Evolutionary conservation across 2,888 invertebrate species (phyloP).

Genomic region (Nephrotoma flavescens): DNA sequence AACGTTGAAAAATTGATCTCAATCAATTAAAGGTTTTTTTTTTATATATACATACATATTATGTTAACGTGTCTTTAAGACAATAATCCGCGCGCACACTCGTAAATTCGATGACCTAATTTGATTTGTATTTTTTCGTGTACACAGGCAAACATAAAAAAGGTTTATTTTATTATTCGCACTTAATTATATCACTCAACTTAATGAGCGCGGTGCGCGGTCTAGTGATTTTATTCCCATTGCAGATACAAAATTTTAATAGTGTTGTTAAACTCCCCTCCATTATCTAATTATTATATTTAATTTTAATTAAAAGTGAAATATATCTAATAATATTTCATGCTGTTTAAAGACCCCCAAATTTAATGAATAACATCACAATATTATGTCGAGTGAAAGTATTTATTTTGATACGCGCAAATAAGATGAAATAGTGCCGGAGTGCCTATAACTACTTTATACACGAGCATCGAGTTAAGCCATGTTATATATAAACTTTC

Average conservation of each 20-base stretch:
- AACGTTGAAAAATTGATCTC: background rate
- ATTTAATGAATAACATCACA: background rate
- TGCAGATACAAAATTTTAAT: background rate
- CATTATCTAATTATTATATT: background rate
- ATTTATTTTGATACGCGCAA: background rate
- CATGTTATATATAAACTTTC: background rate
- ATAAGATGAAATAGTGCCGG: background rate
- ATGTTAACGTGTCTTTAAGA: background rate
- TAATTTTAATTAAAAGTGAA: background rate
- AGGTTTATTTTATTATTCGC: background rate
- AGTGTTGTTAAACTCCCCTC: background rate
- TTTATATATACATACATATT: too few relatives aligned
- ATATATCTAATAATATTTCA: background rate
- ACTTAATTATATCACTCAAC: background rate
- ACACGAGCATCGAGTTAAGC: background rate
- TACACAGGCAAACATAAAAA: background rate
- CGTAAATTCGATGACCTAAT: background rate
- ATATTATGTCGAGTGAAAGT: background rate
- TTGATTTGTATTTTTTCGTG: background rate
- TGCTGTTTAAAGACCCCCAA: background rate
- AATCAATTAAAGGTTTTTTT: background rate
- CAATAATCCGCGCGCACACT: background rate
- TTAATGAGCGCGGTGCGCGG: background rate
- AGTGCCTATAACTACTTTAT: background rate
- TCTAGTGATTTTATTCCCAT: background rate